Evolutionary conservation across 2,113 vertebrate genomes (phyloP).

Genomic region (Synchiropus splendidus): DNA sequence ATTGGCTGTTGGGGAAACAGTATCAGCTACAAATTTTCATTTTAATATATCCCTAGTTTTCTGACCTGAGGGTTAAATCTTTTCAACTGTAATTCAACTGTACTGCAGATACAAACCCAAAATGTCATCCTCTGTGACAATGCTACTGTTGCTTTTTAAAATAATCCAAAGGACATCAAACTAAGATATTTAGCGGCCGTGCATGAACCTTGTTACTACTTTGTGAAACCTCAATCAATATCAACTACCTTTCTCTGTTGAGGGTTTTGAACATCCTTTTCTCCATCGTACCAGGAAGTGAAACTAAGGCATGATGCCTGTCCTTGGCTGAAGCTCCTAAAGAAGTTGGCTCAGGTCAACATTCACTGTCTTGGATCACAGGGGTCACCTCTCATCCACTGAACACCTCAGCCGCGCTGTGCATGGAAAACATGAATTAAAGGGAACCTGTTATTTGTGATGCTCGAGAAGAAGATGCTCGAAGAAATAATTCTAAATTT

Average conservation of each 20-base stretch:
- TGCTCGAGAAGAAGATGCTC: no score
- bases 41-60: no score
- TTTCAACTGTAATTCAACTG: slow-evolving; percentile 5
- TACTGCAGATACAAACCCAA: slow-evolving; percentile 36
- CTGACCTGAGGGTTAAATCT: no score
- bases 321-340: slow-evolving; percentile 45
- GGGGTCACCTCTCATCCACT: no score
- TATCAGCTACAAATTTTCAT: no score
- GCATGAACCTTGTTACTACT: slow-evolving; percentile 52
- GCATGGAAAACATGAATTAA: no score
- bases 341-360: slow-evolving; percentile 74
- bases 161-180: slow-evolving; percentile 56
- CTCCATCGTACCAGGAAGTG: slow-evolving; percentile 16
- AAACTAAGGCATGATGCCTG: slow-evolving; percentile 59
- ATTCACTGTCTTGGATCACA: no score
- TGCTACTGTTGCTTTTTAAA: slow-evolving; percentile 41
- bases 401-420: no score
- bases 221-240: slow-evolving; percentile 44
- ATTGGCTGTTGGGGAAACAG: no score
- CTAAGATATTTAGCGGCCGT: slow-evolving; percentile 43
- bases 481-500: no score
- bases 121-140: slow-evolving; percentile 49
- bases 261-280: slow-evolving; percentile 12
- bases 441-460: no score
- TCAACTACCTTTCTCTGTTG: slow-evolving; percentile 13